A percentile compares a stretch with the other conserved stretches of the same genome.
Conservation (phyloP, 2,113 vertebrate genomes). For the Dipodomys merriami region DNA sequence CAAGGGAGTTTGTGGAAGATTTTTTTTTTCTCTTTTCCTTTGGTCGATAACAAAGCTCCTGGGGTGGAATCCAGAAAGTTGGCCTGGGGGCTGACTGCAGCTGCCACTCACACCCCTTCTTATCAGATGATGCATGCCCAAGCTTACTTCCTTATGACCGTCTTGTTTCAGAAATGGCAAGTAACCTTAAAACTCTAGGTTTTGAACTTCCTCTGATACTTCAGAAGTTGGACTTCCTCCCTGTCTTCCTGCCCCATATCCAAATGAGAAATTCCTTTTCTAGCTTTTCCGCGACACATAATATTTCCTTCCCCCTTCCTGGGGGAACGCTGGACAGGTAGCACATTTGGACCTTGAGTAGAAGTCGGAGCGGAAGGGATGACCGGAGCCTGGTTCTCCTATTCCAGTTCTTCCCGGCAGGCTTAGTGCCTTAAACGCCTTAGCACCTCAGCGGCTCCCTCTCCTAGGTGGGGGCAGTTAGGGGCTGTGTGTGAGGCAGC, state of each 20-base stretch:
- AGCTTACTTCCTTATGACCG: not conserved
- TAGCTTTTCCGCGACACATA: constrained; percentile 30
- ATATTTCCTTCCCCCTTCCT: not conserved
- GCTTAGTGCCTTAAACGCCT: constrained; percentile 70
- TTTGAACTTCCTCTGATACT: constrained; percentile 26
- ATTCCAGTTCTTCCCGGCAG: constrained; percentile 52
- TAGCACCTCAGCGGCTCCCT: constrained; percentile 53
- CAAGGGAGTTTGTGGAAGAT: constrained; percentile 31
- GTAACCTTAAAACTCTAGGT: not conserved
- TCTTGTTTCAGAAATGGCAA: not conserved
- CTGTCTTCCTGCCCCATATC: not conserved
- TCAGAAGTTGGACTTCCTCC: constrained; percentile 14
- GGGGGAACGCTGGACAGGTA: not conserved
- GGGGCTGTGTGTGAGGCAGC: constrained; percentile 15
- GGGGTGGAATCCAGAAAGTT: not conserved
- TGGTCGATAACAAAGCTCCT: constrained; percentile 34
- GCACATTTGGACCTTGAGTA: not conserved
- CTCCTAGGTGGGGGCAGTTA: constrained; percentile 52
- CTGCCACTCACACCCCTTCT: not conserved
- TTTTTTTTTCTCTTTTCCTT: constrained; percentile 44
- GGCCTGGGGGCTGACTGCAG: not conserved
- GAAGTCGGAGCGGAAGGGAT: not conserved
- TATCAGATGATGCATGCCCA: not conserved
- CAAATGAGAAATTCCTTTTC: constrained; percentile 40
- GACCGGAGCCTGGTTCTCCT: not conserved